A percentile compares a stretch with the other conserved stretches of the same genome.
Evolutionary conservation across 2,888 invertebrate species (phyloP).

Genomic region (Acleris emargana): DNA sequence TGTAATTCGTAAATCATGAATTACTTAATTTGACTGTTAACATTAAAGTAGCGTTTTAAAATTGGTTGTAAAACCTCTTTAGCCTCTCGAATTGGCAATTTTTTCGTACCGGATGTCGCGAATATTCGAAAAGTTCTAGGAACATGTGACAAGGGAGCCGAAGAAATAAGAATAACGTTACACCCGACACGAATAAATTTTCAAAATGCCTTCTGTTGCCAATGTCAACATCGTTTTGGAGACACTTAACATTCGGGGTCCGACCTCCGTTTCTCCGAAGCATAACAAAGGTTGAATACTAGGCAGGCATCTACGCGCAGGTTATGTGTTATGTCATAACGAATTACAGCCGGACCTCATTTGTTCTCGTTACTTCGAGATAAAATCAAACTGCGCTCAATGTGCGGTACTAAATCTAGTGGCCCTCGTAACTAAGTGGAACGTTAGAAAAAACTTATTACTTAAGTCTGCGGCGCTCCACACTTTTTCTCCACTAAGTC

Average conservation of each 20-base stretch:
- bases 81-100: too few relatives aligned
- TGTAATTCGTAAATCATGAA: too few relatives aligned
- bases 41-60: too few relatives aligned
- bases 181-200: slow-evolving; percentile 29
- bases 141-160: slow-evolving; percentile 12
- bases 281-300: slow-evolving; percentile 55
- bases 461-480: slow-evolving; percentile 16
- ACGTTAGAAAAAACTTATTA: slow-evolving; percentile 30
- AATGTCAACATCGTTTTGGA: slow-evolving; percentile 38
- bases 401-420: slow-evolving; percentile 27
- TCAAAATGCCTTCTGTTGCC: slow-evolving; percentile 24
- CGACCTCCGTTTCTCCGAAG: slow-evolving; percentile 65
- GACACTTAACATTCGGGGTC: slow-evolving; percentile 61
- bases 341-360: slow-evolving; percentile 20
- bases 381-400: slow-evolving; percentile 32
- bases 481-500: slow-evolving; percentile 23
- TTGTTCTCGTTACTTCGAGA: slow-evolving; percentile 6
- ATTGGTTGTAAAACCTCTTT: too few relatives aligned
- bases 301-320: slow-evolving; percentile 25
- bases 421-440: slow-evolving; percentile 24
- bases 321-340: not conserved
- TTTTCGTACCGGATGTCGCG: not conserved
- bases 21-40: too few relatives aligned
- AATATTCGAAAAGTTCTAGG: slow-evolving; percentile 7
- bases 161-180: slow-evolving; percentile 22